Percentiles rank a stretch among this genome's conserved stretches.
Evolutionary conservation across 92 coral and sea anemone genomes (phyloP).

Genomic region (Parazoanthus atlanticus): DNA sequence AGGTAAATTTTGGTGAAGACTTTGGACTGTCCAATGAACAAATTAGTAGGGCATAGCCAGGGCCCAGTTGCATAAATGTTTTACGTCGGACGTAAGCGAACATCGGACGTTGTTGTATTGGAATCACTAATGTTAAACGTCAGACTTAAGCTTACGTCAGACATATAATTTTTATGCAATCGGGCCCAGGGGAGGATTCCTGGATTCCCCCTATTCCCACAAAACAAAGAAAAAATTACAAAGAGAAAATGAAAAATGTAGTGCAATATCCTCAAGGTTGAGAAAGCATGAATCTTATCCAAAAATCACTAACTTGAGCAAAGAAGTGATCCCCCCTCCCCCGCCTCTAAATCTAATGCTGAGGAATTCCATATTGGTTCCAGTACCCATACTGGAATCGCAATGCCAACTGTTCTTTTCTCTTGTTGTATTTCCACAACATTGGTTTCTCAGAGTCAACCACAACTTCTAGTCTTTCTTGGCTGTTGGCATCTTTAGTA

Average conservation of each 20-base stretch:
- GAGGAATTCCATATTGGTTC: slow-evolving; percentile 1
- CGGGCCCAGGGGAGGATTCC: no score
- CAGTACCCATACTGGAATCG: neutral
- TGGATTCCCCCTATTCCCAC: no score
- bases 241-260: no score
- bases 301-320: neutral
- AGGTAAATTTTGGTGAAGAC: neutral
- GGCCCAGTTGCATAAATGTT: neutral
- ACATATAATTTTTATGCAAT: no score
- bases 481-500: neutral
- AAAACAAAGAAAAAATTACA: no score
- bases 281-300: neutral
- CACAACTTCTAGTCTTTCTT: neutral
- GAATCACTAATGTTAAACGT: no score
- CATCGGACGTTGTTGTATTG: no score
- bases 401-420: neutral
- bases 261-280: no score
- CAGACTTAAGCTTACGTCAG: no score
- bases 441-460: slow-evolving; percentile 9
- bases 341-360: neutral
- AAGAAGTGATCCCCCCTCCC: neutral
- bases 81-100: no score
- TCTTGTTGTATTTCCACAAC: neutral
- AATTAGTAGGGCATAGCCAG: neutral
- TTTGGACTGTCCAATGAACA: neutral